Percentiles rank a stretch among this genome's conserved stretches.
Evolutionary conservation across 2,113 vertebrate species (phyloP).

Genomic region (Heterochromis multidens): DNA sequence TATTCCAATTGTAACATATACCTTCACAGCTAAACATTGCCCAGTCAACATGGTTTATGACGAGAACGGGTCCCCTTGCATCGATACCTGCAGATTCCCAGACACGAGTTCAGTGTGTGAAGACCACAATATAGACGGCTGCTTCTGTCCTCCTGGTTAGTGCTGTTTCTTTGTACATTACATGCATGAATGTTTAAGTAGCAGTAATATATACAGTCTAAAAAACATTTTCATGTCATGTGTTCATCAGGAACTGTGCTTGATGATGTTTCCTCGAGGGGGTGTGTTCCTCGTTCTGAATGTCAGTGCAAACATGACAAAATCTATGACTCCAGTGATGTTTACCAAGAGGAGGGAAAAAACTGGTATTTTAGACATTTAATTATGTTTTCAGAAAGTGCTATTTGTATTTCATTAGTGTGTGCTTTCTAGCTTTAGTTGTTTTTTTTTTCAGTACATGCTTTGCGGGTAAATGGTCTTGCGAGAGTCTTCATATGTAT

Average conservation of each 20-base stretch:
- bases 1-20: neutral
- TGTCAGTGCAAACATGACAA: constrained; percentile 83
- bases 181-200: neutral
- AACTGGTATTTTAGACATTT: constrained; percentile 78
- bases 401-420: neutral
- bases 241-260: constrained; percentile 82
- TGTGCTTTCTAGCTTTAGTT: neutral
- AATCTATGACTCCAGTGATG: constrained; percentile 73
- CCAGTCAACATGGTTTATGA: constrained; percentile 87
- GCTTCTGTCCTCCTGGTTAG: constrained; percentile 92
- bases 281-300: constrained; percentile 79
- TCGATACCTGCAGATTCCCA: constrained; percentile 85
- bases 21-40: constrained; percentile 81
- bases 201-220: rapidly evolving
- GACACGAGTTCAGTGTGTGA: constrained; percentile 87
- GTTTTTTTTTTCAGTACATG: constrained; percentile 75
- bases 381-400: neutral
- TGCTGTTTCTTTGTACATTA: neutral
- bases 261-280: constrained; percentile 81
- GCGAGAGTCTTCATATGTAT: constrained; percentile 76
- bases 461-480: constrained; percentile 83
- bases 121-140: constrained; percentile 91
- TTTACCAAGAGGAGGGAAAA: constrained; percentile 72
- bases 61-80: constrained; percentile 88
- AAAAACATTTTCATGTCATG: neutral